Base-by-base conservation (phyloP, 2,888 invertebrate genomes). In the Drosophila paranaensis region DNA sequence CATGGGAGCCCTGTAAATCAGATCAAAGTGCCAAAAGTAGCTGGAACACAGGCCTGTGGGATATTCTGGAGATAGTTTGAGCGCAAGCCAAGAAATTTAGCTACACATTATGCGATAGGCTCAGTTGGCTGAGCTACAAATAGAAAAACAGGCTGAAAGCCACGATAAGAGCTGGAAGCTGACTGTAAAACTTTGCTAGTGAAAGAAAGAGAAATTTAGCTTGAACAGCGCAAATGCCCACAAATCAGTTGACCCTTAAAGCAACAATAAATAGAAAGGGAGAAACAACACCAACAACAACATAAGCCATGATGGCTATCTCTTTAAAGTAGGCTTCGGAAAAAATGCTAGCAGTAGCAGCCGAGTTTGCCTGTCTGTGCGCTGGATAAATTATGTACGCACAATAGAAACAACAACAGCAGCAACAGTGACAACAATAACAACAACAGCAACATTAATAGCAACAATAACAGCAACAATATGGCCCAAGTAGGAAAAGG, bases 341-440 rank as follows among this genome's bases (percentile, higher is more conserved):
- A 72, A 69, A 72, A 66, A 53, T 33, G 62, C 33, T 42, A 71
- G 58, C 55, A 72, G 55, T 58, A 60, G 33, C 40, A 64, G 42
- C 55, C 54, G 13, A 71, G 65, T 33, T 67, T 69, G 70, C 55
- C 55, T 71, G 60, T 71, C 58, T 73, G 64, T 60, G 55, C 65
- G 60, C 35, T 69, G 77, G 79, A 85, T 83, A 82, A 88, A 88
- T 88, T 82, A 84, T 83, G 79, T 68, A 55, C 71, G 48, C 55
- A 74, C 71, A 57, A 80, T 63, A 71, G 68, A 62, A 73, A 67
- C 79, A 77, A 74, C 69, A 57, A 80, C 66, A 72, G 68, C 60
- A 71, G 64, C 66, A 72, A 70, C 60, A 71, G 64, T 77, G 78
- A 67, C 55, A 73, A 53, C 58, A 71, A 53, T 16, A 67, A 71